phyloP scores from a whole-genome alignment of 2,797 vertebrate species.

The Tenualosa thibaudeaui region DNA sequence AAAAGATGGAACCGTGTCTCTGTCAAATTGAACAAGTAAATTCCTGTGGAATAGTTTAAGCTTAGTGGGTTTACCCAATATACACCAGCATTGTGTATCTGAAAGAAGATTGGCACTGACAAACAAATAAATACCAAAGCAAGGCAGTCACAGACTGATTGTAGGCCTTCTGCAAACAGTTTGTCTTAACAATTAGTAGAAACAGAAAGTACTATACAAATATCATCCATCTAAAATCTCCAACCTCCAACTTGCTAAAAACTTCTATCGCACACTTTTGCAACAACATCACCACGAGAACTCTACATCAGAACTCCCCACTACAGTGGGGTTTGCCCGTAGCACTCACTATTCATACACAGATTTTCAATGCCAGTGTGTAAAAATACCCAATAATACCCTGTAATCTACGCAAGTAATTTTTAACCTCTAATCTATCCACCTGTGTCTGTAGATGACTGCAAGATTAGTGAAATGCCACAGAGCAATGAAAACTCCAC shows the following conservation, averaged over 20 bases:
- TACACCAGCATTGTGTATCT: neutral
- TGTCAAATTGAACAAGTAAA: neutral
- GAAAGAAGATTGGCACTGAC: neutral
- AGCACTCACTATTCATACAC: neutral
- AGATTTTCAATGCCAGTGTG: conserved; percentile 46
- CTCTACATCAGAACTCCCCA: too few relatives aligned
- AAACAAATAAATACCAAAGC: conserved; percentile 19
- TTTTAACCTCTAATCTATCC: conserved; percentile 9
- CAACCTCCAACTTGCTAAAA: neutral
- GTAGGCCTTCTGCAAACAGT: neutral
- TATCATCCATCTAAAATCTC: neutral
- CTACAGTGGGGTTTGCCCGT: conserved; percentile 34
- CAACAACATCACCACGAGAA: neutral
- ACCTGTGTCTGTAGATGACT: conserved; percentile 16
- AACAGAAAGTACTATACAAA: neutral
- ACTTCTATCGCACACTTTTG: neutral
- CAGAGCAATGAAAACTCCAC: neutral
- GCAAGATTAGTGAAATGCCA: conserved; percentile 17
- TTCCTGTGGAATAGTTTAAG: neutral
- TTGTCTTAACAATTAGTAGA: neutral
- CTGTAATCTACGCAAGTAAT: conserved; percentile 43
- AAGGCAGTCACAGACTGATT: neutral
- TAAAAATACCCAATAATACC: conserved; percentile 54
- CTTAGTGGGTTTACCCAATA: neutral
- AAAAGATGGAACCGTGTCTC: neutral